Evolutionary conservation across 1,140 invertebrate genomes (phyloP).

Genomic region (Macrocentrus cingulum): DNA sequence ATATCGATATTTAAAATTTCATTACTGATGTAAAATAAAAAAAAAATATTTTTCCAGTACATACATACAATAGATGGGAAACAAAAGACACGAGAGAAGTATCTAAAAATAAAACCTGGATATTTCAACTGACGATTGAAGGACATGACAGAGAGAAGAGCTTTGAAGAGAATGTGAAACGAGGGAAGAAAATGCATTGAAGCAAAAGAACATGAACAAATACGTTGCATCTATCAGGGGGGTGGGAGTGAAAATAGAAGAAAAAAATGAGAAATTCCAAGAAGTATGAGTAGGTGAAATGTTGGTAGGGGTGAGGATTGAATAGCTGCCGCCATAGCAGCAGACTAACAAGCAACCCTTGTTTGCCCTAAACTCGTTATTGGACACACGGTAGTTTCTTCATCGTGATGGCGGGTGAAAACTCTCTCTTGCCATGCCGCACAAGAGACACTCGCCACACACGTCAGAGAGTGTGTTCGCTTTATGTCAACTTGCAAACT

Average conservation of each 20-base stretch:
- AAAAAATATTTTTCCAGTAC: too few relatives aligned
- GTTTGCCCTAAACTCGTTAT: constrained; percentile 37
- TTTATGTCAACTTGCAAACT: constrained; percentile 15
- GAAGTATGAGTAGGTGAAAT: background rate
- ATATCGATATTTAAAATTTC: too few relatives aligned
- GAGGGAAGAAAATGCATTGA: background rate
- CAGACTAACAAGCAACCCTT: constrained; percentile 32
- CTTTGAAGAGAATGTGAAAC: background rate
- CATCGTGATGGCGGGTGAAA: background rate
- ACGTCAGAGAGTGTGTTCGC: background rate
- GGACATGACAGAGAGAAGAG: background rate
- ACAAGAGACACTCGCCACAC: too few relatives aligned
- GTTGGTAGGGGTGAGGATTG: constrained; percentile 6
- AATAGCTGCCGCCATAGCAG: background rate
- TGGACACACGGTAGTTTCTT: constrained; percentile 8
- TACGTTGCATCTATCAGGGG: background rate
- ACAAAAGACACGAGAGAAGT: constrained; percentile 6
- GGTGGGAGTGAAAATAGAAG: background rate
- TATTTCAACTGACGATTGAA: background rate
- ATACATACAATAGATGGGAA: background rate
- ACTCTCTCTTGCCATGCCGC: background rate
- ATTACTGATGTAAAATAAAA: too few relatives aligned
- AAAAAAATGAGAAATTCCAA: background rate
- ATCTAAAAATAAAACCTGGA: background rate
- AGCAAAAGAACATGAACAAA: background rate